Conservation (phyloP, 2,113 vertebrate species). For the Grammomys surdaster region DNA sequence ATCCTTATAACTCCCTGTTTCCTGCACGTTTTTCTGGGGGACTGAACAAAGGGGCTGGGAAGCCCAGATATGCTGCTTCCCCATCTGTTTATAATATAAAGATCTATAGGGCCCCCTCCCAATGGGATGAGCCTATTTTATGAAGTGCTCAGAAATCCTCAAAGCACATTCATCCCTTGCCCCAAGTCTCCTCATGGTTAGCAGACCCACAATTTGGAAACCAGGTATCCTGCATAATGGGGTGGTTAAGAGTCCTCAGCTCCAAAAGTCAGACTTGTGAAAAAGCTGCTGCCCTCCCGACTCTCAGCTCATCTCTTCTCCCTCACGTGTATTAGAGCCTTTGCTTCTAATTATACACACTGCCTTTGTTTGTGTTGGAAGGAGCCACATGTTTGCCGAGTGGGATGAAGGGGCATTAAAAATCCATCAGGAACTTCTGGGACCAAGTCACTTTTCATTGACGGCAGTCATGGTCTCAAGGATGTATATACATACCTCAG, state of each 20-base stretch:
- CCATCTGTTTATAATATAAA: constrained; percentile 62
- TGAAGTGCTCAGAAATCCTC: constrained; percentile 30
- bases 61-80: not conserved
- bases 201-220: not conserved
- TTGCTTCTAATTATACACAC: constrained; percentile 7
- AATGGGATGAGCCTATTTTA: not conserved
- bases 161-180: not conserved
- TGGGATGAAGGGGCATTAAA: not conserved
- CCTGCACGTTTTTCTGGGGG: not conserved
- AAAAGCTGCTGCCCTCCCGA: not conserved
- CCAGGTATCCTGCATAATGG: not conserved
- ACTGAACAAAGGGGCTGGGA: not conserved
- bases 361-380: constrained; percentile 29
- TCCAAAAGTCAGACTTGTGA: not conserved
- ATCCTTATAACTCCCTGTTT: not conserved
- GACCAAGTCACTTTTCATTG: not conserved
- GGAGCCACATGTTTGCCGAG: not conserved
- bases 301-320: not conserved
- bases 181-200: not conserved
- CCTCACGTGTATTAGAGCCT: not conserved
- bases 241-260: not conserved
- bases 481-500: not conserved
- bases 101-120: not conserved
- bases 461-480: not conserved
- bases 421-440: not conserved